Conservation (phyloP, 1,140 invertebrate species). For the Meloidogyne exigua region DNA sequence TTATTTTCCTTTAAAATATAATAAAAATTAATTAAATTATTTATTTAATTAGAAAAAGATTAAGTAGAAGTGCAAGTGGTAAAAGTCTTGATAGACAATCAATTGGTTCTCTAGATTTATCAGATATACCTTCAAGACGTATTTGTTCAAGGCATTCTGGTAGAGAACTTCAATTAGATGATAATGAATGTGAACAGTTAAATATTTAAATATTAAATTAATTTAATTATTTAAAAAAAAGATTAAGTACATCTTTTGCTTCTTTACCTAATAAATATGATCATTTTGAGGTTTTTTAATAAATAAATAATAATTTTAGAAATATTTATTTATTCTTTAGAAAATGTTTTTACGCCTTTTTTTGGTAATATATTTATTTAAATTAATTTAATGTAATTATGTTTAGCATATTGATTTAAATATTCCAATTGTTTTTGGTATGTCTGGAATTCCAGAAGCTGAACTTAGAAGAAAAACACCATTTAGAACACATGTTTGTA, state of each 20-base stretch:
- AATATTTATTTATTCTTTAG: conserved; percentile 35
- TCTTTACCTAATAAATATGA: conserved; percentile 56
- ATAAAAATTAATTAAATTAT: neutral
- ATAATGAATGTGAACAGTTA: conserved; percentile 50
- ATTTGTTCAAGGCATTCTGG: conserved; percentile 46
- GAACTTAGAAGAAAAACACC: conserved; percentile 47
- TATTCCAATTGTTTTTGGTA: conserved; percentile 55
- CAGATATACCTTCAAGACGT: conserved; percentile 21
- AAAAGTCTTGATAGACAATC: conserved; percentile 21
- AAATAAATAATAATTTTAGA: neutral
- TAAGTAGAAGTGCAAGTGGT: conserved; percentile 14
- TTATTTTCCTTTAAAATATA: neutral
- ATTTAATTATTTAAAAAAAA: neutral
- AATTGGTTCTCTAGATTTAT: conserved; percentile 21
- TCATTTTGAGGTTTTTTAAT: conserved; percentile 13
- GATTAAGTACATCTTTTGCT: conserved; percentile 40
- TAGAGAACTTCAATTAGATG: conserved; percentile 41
- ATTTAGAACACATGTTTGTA: conserved; percentile 61
- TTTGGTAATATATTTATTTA: conserved; percentile 36
- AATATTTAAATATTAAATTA: neutral
- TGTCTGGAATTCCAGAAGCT: conserved; percentile 45
- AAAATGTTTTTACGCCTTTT: conserved; percentile 56
- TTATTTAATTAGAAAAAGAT: conserved; percentile 6
- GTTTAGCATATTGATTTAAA: conserved; percentile 52
- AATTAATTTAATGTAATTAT: neutral